phyloP scores from a whole-genome alignment of 2,113 vertebrate genomes.

The Acanthochromis polyacanthus region DNA sequence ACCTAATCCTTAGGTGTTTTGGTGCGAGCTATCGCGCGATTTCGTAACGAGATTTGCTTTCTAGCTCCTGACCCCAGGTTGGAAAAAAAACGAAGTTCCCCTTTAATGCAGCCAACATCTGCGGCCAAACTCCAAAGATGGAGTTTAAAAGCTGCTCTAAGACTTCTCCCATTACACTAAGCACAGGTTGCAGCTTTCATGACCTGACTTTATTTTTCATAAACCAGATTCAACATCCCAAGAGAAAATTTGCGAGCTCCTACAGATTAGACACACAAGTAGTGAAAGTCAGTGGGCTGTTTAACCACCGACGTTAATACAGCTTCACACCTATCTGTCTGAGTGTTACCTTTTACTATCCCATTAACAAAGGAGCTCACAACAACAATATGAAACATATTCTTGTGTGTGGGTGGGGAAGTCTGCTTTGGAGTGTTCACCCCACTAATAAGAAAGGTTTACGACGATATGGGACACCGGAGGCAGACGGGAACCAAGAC shows the following conservation, averaged over 20 bases:
- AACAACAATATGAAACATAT: slow-evolving; percentile 1
- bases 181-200: slow-evolving; percentile 12
- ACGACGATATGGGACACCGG: not conserved
- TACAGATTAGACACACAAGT: slow-evolving; percentile 11
- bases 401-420: not conserved
- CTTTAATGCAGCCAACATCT: slow-evolving; percentile 11
- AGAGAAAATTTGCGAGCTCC: slow-evolving; percentile 10
- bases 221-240: not conserved
- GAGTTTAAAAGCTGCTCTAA: not conserved
- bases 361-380: not conserved
- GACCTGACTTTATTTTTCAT: slow-evolving; percentile 31
- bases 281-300: slow-evolving; percentile 15
- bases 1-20: no score
- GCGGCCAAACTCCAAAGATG: slow-evolving; percentile 1
- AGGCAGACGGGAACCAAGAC: slow-evolving; percentile 7
- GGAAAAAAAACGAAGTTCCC: no score
- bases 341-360: slow-evolving; percentile 4
- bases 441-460: not conserved
- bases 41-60: no score
- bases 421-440: slow-evolving; percentile 2
- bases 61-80: no score
- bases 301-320: slow-evolving; percentile 35
- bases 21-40: no score
- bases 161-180: slow-evolving; percentile 12
- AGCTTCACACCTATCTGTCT: slow-evolving; percentile 7